Conservation (phyloP, 2,113 vertebrate genomes). For the Nothoprocta perdicaria region DNA sequence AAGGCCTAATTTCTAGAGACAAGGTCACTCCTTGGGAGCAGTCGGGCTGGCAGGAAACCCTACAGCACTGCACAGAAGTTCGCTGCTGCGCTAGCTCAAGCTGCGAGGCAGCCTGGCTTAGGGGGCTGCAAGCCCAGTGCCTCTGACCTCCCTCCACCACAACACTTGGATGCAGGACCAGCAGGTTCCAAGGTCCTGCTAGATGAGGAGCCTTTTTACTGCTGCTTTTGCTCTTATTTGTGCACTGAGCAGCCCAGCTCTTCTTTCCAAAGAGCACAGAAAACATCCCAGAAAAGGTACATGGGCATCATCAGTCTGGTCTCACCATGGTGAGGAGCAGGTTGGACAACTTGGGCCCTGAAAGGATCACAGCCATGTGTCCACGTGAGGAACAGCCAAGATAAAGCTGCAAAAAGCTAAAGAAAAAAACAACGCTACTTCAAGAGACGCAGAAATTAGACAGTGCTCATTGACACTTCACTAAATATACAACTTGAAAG, state of each 20-base stretch:
- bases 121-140: background rate
- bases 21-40: constrained; percentile 67
- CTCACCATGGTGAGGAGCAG: background rate
- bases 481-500: background rate
- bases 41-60: constrained; percentile 57
- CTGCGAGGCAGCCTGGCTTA: constrained; percentile 31
- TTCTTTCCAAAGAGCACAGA: background rate
- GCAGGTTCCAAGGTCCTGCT: background rate
- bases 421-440: constrained; percentile 24
- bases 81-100: constrained; percentile 13
- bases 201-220: background rate
- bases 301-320: fast-evolving
- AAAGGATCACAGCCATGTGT: background rate
- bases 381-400: background rate
- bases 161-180: background rate
- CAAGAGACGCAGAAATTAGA: background rate
- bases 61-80: constrained; percentile 40
- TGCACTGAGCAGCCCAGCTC: too few relatives aligned
- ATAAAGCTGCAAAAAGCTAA: background rate
- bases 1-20: constrained; percentile 68
- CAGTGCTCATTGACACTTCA: background rate
- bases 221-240: background rate
- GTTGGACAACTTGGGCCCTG: background rate
- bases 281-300: background rate
- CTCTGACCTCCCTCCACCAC: background rate